Evolutionary conservation across 1,140 invertebrate species (phyloP), one percentile per base, ranked within the genome.

Genomic region (Drosophila bipectinata): DNA sequence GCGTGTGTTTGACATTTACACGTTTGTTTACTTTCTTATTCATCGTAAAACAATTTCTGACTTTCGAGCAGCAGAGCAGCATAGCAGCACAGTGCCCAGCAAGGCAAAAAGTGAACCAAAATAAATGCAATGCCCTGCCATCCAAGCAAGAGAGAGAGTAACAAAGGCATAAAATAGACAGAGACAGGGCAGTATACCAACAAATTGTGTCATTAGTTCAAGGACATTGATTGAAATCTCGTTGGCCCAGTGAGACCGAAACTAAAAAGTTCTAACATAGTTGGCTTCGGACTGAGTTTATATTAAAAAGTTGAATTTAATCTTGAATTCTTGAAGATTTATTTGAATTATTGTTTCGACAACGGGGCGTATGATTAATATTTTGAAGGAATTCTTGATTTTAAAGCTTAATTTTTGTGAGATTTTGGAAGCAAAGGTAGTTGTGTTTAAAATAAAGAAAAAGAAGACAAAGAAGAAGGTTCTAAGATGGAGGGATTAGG

Each of bases 121-220:
- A 51, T 69, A 61, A 39, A 56, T 37, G 51, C 71, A 73, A 60
- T 58, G 48, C 18, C 18, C 18, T 39, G 30, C 21, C 51, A 21
- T n/a, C 1, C 21, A 18, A 15, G 18, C 34, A 10, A 34, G 10
- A 53, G 28, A 34, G 18, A 18, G 7, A 28, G 24, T 1, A 10
- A 8, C 14, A n/a, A 47, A 26, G 24, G 7, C 2, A 10, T 10
- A n/a, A 32, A n/a, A 32, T 28, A 12, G 2, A 44, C 4, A 30
- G 12, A 1, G 10, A 10, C 9, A 15, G n/a, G 14, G 9, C 47
- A 76, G 4, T 37, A 4, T 52, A 75, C 44, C 72, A 76, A 54
- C 76, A 77, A 78, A 77, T 77, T 78, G 75, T 78, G 76, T 78
- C 76, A 78, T 78, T 77, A 78, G 76, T 78, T 78, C 76, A 78